phyloP scores from a whole-genome alignment of 1,140 invertebrate species.

The Camponotus pennsylvanicus region DNA sequence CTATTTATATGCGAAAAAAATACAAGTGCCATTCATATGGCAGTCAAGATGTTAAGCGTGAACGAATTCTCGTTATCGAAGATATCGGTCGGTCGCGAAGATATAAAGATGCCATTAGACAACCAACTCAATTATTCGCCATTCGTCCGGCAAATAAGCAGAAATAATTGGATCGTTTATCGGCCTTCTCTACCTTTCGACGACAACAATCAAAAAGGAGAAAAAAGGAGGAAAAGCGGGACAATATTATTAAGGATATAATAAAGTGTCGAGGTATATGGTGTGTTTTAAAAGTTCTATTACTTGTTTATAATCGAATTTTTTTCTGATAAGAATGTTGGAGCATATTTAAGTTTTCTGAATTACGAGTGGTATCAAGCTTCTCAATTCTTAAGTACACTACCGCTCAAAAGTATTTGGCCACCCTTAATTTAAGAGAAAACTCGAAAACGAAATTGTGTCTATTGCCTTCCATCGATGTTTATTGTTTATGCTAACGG shows the following conservation, averaged over 20 bases:
- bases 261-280: neutral
- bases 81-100: constrained; percentile 2
- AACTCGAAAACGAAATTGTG: too few relatives aligned
- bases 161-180: constrained; percentile 58
- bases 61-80: constrained; percentile 62
- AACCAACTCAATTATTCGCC: constrained; percentile 57
- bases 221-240: too few relatives aligned
- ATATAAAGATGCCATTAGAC: constrained; percentile 47
- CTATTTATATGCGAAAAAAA: neutral
- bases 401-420: too few relatives aligned
- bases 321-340: neutral
- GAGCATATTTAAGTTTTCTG: too few relatives aligned
- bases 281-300: too few relatives aligned
- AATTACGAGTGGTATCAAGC: neutral
- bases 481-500: too few relatives aligned
- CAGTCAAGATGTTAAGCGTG: constrained; percentile 47
- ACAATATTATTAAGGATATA: neutral
- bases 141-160: constrained; percentile 50
- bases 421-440: too few relatives aligned
- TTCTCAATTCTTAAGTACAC: neutral
- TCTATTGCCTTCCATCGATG: too few relatives aligned
- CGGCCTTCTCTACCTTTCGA: constrained; percentile 3
- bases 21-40: constrained; percentile 3
- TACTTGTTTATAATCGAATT: neutral
- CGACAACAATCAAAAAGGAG: neutral